Percentiles rank a stretch among this genome's conserved stretches.
phyloP scores from a whole-genome alignment of 2,797 vertebrate genomes.

The Brachyalestes nurse region DNA sequence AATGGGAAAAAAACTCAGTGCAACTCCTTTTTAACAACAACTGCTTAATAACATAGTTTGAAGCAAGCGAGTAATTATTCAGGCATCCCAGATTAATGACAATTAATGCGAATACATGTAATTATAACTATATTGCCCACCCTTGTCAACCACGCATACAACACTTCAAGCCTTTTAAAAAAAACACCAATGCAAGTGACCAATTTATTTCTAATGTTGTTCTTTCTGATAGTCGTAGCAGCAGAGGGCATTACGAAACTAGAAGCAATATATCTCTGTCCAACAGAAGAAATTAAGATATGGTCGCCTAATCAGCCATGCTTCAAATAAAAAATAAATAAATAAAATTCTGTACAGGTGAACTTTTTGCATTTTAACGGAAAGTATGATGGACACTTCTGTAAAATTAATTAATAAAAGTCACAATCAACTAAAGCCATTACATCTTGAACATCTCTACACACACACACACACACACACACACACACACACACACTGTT shows the following conservation, averaged over 20 bases:
- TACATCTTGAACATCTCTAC: not conserved
- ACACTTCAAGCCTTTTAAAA: not conserved
- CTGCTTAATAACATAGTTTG: too few relatives aligned
- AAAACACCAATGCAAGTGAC: not conserved
- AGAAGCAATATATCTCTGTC: not conserved
- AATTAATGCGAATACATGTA: too few relatives aligned
- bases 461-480: slow-evolving; percentile 25
- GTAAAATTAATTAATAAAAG: slow-evolving; percentile 31
- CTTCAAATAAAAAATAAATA: slow-evolving; percentile 4
- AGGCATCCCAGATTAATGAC: too few relatives aligned
- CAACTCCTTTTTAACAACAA: too few relatives aligned
- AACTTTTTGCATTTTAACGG: not conserved
- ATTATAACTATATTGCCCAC: too few relatives aligned
- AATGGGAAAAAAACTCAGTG: too few relatives aligned
- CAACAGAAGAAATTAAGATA: not conserved
- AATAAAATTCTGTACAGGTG: not conserved
- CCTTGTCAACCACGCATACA: not conserved
- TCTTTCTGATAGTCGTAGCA: not conserved
- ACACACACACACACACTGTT: slow-evolving; percentile 15
- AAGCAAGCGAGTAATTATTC: too few relatives aligned
- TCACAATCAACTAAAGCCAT: slow-evolving; percentile 1
- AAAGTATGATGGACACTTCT: not conserved
- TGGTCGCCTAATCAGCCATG: not conserved
- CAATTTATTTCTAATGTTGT: not conserved
- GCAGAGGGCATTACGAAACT: not conserved